Evolutionary conservation across 2,113 vertebrate genomes (phyloP), one percentile per base, ranked within the genome.

Genomic region (Girardinichthys multiradiatus): DNA sequence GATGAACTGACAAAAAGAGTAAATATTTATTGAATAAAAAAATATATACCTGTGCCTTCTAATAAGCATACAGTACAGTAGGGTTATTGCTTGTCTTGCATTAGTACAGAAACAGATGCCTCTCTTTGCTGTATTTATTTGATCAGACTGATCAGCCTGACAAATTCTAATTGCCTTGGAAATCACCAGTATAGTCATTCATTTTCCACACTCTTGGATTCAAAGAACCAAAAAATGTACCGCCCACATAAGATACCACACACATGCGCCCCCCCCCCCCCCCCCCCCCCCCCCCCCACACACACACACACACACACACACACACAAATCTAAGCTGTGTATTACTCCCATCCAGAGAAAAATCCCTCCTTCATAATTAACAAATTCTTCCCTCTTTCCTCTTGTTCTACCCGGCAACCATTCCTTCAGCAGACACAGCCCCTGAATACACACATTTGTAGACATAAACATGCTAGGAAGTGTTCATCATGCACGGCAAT

Each of bases 321-420:
- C 35, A 71, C 39, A 61, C 3, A 33, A 33, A 33, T 6, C 6
- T 4, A 6, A 33, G 31, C 31, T 33, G 31, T 33, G 31, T 33
- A 82, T 68, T 45, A 68, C 73, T 86, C 86, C 84, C 85, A 82
- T 83, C 68, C 58, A 69, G 60, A 84, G 73, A 89, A 74, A 93
- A 90, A 85, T 82, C 83, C 76, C 90, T 90, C 92, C 93, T 94
- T 94, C 91, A 94, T 93, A 93, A 92, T 94, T 93, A 94, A 93
- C 91, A 94, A 92, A 94, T 94, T 94, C 93, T 89, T 93, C 74
- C 89, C 77, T 89, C 81, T 68, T 70, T 68, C 90, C 87, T 93
- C 87, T 89, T 86, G 79, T 92, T 94, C 89, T 93, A 91, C 94
- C 91, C 89, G 68, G 94, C 93, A 94, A 94, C 94, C 92, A 92